phyloP scores from a whole-genome alignment of 2,113 vertebrate species.

The Ophthalmolycus amberensis region DNA sequence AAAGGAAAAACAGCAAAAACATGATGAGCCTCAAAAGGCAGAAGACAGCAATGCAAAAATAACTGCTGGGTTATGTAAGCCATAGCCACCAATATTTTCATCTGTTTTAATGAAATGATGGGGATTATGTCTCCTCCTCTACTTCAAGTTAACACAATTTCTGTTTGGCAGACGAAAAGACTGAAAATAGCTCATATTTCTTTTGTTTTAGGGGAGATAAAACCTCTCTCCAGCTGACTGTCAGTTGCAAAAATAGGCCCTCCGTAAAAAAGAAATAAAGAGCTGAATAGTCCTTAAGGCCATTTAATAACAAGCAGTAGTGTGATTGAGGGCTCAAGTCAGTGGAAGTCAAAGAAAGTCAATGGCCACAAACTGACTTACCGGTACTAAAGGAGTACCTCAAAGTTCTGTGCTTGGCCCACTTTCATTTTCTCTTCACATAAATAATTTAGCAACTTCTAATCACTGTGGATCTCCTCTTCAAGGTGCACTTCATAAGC shows the following conservation, averaged over 20 bases:
- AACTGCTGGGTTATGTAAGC: constrained; percentile 60
- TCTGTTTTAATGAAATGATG: constrained; percentile 61
- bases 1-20: constrained; percentile 66
- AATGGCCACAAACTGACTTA: not conserved
- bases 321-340: not conserved
- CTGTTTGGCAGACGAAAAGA: constrained; percentile 37
- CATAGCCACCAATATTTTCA: constrained; percentile 56
- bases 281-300: constrained; percentile 11
- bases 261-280: constrained; percentile 2
- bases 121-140: constrained; percentile 55
- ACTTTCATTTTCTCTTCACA: not conserved
- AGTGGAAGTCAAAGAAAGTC: not conserved
- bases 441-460: not conserved
- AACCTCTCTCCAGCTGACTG: constrained; percentile 8
- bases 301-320: not conserved
- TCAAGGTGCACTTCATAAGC: not conserved
- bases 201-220: constrained; percentile 18
- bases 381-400: not conserved
- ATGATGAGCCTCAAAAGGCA: constrained; percentile 65
- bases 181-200: constrained; percentile 38
- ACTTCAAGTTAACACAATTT: constrained; percentile 40
- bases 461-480: not conserved
- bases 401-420: constrained; percentile 9
- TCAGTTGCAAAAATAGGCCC: not conserved
- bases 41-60: constrained; percentile 53